Conservation (phyloP, 2,888 invertebrate genomes). For the Rhimphoctona megacephalus region DNA sequence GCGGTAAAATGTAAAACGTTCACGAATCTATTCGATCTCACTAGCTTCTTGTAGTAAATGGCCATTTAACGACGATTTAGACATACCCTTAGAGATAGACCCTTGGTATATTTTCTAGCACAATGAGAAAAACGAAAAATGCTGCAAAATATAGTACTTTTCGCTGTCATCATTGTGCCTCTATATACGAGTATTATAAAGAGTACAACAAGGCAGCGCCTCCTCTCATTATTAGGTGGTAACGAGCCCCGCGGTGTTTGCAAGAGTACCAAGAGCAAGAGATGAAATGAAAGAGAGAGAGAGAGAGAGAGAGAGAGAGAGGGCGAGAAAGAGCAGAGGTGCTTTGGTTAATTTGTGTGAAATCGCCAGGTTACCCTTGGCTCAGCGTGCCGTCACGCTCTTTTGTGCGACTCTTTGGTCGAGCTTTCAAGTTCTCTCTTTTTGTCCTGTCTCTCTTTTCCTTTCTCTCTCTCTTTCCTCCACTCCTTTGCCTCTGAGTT, state of each 20-base stretch:
- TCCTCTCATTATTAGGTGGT: conserved; percentile 66
- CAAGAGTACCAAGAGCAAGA: conserved; percentile 36
- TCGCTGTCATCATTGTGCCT: conserved; percentile 15
- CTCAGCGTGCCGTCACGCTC: conserved; percentile 76
- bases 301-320: conserved; percentile 29
- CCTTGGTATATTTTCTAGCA: conserved; percentile 39
- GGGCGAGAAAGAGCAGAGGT: conserved; percentile 39
- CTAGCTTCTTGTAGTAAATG: conserved; percentile 25
- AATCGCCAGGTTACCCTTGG: conserved; percentile 77
- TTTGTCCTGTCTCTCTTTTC: conserved; percentile 35
- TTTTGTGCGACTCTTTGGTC: conserved; percentile 73
- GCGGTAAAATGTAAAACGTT: neutral
- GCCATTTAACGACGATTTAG: conserved; percentile 29
- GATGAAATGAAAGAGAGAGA: conserved; percentile 8
- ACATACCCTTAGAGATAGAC: too few species aligned
- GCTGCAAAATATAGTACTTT: conserved; percentile 14
- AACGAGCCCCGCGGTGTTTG: conserved; percentile 60
- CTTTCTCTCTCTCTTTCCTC: conserved; percentile 24
- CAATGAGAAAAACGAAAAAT: conserved; percentile 30
- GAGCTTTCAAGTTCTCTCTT: conserved; percentile 71
- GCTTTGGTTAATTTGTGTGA: conserved; percentile 81
- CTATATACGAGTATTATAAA: conserved; percentile 21
- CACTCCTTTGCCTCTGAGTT: conserved; percentile 42
- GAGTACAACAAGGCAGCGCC: conserved; percentile 33
- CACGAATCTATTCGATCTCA: conserved; percentile 9